Base-by-base conservation (phyloP, 2,113 vertebrate genomes). In the Noturus placidus region DNA sequence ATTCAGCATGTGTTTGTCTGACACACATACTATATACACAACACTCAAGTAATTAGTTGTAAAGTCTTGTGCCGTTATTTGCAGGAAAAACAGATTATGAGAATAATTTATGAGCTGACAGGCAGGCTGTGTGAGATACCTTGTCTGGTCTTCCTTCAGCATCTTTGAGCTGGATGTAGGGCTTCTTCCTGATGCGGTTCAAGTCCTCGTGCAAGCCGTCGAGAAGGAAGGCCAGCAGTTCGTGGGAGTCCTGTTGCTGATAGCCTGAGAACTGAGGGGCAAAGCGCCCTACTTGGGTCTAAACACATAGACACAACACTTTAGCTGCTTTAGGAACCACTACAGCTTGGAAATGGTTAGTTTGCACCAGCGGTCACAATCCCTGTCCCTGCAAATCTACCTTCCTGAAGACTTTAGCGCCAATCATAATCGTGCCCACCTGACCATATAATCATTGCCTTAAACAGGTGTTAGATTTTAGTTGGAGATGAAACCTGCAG, bases 191-290 rank as follows among this genome's bases (percentile, higher is more conserved):
- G 94, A 99, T 99, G 91, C 98, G 96, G 94, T 99, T 99, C 90
- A 99, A 94, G 94, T 99, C 98, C 81, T 99, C 98, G 59, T 99
- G 98, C 86, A 99, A 95, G 57, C 98, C 98, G 86, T 99, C 98
- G 88, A 99, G 93, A n/a, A 99, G 96, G 91, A 99, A 99, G 90
- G 98, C 98, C 90, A 99, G 92, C 3, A 99, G 95, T 93, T 99
- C 98, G 63, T 99, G 98, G 89, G 97, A 99, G 91, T 99, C 98
- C 93, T 99, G 98, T 90, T 99, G 98, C 86, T 99, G 98, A 95
- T 99, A 99, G 79, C 98, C 98, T 84, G 98, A 99, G 93, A 99
- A 99, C 61, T 99, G 98, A 15, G 98, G 98, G 72, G 98, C 98
- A 88, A 99, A 99, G 74, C 97, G 96, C 90, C 98, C 98, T 90